Evolutionary conservation across 2,888 invertebrate genomes (phyloP).

Genomic region (Catonia carolina): DNA sequence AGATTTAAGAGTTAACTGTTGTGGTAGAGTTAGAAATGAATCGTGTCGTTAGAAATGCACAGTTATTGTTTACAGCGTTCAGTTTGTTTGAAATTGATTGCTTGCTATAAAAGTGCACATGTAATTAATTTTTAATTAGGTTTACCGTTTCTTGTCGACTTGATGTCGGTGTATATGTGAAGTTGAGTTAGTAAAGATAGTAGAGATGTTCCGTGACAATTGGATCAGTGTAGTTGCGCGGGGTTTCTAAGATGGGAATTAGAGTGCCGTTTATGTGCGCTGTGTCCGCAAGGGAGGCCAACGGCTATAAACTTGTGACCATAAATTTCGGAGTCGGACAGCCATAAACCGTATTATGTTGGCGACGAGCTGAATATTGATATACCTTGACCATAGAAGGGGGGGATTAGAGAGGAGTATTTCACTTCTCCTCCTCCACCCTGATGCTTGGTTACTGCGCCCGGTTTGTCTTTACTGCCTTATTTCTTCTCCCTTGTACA

Average conservation of each 20-base stretch:
- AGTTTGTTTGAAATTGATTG: too few species aligned
- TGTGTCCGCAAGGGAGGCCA: neutral
- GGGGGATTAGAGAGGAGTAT: too few species aligned
- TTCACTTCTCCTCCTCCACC: neutral
- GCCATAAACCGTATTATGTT: slow-evolving; percentile 28
- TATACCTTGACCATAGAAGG: neutral
- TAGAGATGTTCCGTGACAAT: slow-evolving; percentile 3
- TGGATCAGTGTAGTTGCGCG: slow-evolving; percentile 5
- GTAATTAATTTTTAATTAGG: too few species aligned
- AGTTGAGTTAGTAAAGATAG: too few species aligned
- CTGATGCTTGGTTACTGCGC: neutral
- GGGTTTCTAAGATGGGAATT: slow-evolving; percentile 2
- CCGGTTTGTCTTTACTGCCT: neutral
- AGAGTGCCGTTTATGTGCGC: slow-evolving; percentile 12
- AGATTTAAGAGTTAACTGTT: too few species aligned
- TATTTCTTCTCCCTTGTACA: neutral
- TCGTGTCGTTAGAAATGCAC: too few species aligned
- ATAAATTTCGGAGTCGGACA: slow-evolving; percentile 23
- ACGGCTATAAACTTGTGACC: slow-evolving; percentile 21
- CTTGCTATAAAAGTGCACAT: too few species aligned
- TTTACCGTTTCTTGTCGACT: too few species aligned
- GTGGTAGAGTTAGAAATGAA: too few species aligned
- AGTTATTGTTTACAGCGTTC: too few species aligned
- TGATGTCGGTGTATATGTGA: too few species aligned
- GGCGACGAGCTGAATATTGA: slow-evolving; percentile 27